These are phyloP conservation scores for Oryzias sinensis DNA, from an alignment of 2,797 vertebrate genomes.

Conservation along the genomic window DNA sequence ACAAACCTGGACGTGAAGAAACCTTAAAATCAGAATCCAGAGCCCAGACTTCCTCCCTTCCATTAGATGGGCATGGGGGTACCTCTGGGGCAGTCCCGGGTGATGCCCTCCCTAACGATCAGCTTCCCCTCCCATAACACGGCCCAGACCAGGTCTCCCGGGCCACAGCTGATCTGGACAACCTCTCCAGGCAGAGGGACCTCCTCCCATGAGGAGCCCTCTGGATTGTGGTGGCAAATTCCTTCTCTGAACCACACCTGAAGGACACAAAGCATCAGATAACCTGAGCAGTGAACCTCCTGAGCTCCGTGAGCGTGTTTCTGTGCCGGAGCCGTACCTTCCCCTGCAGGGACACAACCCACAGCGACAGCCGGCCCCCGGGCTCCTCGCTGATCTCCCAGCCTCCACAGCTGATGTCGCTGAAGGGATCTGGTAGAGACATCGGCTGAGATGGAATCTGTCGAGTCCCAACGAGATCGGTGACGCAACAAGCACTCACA, in stretches of 20 bases:
- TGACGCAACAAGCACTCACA: not conserved
- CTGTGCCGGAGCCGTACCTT: conserved; percentile 75
- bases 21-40: not conserved
- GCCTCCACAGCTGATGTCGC: conserved; percentile 91
- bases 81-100: conserved; percentile 89
- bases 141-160: conserved; percentile 91
- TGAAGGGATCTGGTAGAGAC: conserved; percentile 89
- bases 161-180: conserved; percentile 96
- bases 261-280: not conserved
- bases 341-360: conserved; percentile 94
- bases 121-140: conserved; percentile 96
- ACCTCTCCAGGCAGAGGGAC: conserved; percentile 87
- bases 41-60: not conserved
- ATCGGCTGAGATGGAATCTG: conserved; percentile 85
- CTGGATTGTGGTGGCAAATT: conserved; percentile 87
- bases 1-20: conserved; percentile 62
- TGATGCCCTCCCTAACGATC: conserved; percentile 90
- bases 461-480: conserved; percentile 19
- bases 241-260: conserved; percentile 94
- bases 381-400: conserved; percentile 94
- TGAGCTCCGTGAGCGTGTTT: not conserved
- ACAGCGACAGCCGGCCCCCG: conserved; percentile 86
- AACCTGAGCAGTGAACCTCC: not conserved
- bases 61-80: not conserved
- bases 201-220: conserved; percentile 88